Evolutionary conservation across 2,113 vertebrate genomes (phyloP).

Genomic region (Zingel zingel): DNA sequence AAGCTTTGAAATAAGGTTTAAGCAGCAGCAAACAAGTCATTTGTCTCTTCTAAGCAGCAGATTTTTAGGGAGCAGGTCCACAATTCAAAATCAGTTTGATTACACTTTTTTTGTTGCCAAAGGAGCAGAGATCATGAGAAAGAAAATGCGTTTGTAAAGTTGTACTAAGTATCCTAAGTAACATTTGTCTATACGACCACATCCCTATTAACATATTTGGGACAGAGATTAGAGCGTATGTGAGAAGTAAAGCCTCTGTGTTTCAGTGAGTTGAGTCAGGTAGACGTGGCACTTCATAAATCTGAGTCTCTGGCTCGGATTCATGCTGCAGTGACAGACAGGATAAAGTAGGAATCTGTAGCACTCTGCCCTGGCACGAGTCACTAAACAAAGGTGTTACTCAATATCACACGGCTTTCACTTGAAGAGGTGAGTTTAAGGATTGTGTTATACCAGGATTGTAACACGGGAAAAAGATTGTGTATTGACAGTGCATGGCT

Average conservation of each 20-base stretch:
- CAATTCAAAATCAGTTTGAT: not conserved
- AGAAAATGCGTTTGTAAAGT: not conserved
- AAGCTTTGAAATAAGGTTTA: not conserved
- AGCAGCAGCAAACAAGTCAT: not conserved
- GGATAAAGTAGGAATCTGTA: slow-evolving; percentile 41
- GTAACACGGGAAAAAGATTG: slow-evolving; percentile 26
- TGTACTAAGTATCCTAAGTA: too few species aligned
- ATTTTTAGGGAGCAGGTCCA: not conserved
- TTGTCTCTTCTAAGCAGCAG: not conserved
- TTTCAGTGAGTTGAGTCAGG: not conserved
- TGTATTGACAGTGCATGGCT: slow-evolving; percentile 17
- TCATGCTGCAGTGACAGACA: slow-evolving; percentile 32
- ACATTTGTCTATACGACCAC: not conserved
- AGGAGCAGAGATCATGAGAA: not conserved
- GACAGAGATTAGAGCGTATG: not conserved
- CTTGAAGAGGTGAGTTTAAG: slow-evolving; percentile 12
- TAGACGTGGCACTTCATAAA: not conserved
- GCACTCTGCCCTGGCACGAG: not conserved
- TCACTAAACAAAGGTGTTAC: slow-evolving; percentile 36
- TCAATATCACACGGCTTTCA: not conserved
- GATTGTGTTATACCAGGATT: not conserved
- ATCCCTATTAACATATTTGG: not conserved
- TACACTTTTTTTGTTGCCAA: not conserved
- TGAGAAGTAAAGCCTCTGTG: not conserved
- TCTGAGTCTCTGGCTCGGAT: slow-evolving; percentile 26